phyloP scores from a whole-genome alignment of 2,888 invertebrate genomes.

The Drosophila nr. medialis region DNA sequence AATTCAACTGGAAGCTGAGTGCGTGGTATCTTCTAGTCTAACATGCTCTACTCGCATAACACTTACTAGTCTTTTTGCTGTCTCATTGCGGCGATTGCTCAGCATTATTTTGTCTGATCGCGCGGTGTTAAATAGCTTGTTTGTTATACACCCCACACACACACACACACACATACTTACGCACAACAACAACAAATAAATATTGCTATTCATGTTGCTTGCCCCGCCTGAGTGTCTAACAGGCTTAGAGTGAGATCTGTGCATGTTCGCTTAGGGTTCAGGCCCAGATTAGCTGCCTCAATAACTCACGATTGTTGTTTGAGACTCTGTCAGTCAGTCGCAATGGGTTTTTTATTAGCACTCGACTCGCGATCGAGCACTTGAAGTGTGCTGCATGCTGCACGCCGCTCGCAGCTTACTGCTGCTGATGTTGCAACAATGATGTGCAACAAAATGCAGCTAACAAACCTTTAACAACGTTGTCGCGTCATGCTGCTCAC shows the following conservation, averaged over 20 bases:
- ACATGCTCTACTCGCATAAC: not conserved
- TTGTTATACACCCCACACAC: constrained; percentile 72
- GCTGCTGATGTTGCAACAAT: constrained; percentile 77
- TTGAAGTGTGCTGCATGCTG: constrained; percentile 49
- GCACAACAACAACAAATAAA: not conserved
- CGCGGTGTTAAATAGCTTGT: constrained; percentile 80
- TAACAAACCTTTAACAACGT: constrained; percentile 57
- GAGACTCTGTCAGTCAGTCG: constrained; percentile 77
- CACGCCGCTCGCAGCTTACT: constrained; percentile 9
- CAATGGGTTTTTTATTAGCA: constrained; percentile 75
- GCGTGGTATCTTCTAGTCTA: constrained; percentile 2
- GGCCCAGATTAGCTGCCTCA: constrained; percentile 68
- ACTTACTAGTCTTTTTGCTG: constrained; percentile 43
- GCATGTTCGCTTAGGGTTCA: constrained; percentile 15
- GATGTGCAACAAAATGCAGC: constrained; percentile 70
- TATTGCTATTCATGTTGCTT: not conserved
- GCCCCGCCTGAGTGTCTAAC: constrained; percentile 76
- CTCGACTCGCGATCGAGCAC: constrained; percentile 64
- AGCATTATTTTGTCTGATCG: constrained; percentile 60
- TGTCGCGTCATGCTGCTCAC: constrained; percentile 56
- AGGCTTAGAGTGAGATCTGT: constrained; percentile 44
- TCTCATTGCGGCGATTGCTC: constrained; percentile 69
- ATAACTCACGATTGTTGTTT: constrained; percentile 79
- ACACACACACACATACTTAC: constrained; percentile 15
- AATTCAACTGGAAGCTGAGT: no score